Base-by-base conservation (phyloP, 2,888 invertebrate genomes). In the Pyrgus malvae region DNA sequence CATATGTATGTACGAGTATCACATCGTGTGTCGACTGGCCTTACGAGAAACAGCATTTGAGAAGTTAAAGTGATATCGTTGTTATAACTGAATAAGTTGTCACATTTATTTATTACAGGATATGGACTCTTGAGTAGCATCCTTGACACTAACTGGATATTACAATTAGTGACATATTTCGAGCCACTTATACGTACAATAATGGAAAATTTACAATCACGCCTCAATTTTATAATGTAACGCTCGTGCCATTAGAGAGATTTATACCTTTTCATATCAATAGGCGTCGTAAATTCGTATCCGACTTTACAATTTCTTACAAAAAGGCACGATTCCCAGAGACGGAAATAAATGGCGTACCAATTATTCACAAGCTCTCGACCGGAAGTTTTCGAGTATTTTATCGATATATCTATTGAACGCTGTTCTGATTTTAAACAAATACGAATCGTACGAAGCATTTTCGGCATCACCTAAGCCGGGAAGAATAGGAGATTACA, bases 361-460 rank as follows among this genome's bases (percentile, higher is more conserved):
- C 85, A 82, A 89, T 88, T 82, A 86, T 84, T 78, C 69, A 77
- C 67, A 70, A 72, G 65, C 77, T 82, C 57, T 79, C 77, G 75
- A 78, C 88, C 89, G 89, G 89, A 89, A 89, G 83, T 76, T 77
- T 79, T 83, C 71, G 70, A 84, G 80, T 77, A 82, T 78, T 80
- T 84, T 83, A 82, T 79, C 78, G 78, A 67, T 65, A 66, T 68
- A 70, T 74, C 78, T 76, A 75, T 83, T 80, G 74, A 78, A 72
- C 63, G 69, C 65, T 59, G 70, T 65, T 65, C 74, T 72, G 78
- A 77, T 80, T 86, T 86, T 82, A 83, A 83, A 86, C 84, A 87
- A 86, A 85, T 85, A 83, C 76, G 76, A 70, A 81, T 79, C 74
- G 73, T 74, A 78, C 71, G 69, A 74, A 73, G 69, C 58, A 62